A percentile compares a stretch with the other conserved stretches of the same genome.
Evolutionary conservation across 2,113 vertebrate genomes (phyloP).

Genomic region (Eudorcas thomsonii): DNA sequence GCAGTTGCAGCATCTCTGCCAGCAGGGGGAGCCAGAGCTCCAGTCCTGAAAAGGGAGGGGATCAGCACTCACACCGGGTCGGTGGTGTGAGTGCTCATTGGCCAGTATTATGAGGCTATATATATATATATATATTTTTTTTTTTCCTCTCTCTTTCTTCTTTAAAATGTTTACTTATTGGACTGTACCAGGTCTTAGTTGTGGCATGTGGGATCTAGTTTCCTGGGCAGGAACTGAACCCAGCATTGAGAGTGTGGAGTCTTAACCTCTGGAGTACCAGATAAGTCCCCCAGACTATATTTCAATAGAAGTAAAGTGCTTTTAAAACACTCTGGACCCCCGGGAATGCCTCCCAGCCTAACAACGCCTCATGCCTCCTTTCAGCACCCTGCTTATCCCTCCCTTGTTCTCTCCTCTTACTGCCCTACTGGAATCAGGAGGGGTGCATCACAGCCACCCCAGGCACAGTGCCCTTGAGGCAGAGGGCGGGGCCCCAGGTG

Average conservation of each 20-base stretch:
- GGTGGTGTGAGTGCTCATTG: no score
- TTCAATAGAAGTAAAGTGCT: neutral
- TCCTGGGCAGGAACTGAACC: neutral
- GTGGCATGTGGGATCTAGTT: neutral
- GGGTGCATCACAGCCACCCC: neutral
- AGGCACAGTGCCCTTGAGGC: neutral
- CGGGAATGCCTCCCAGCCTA: neutral
- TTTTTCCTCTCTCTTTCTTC: neutral
- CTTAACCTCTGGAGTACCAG: neutral
- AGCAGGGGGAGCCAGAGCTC: neutral
- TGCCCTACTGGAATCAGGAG: neutral
- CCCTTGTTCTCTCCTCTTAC: neutral
- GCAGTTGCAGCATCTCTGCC: no score
- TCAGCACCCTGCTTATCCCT: neutral
- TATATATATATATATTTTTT: neutral
- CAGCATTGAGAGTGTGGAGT: neutral
- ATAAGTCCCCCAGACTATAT: neutral
- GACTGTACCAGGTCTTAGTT: neutral
- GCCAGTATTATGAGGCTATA: neutral
- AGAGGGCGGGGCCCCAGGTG: neutral
- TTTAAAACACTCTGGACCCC: neutral
- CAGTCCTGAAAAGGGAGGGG: neutral
- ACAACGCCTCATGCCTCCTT: neutral
- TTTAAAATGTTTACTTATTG: neutral
- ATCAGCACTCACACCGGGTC: fast-evolving